Evolutionary conservation across 2,797 vertebrate genomes (phyloP), one percentile per base, ranked within the genome.

Genomic region (Macrochelys suwanniensis): DNA sequence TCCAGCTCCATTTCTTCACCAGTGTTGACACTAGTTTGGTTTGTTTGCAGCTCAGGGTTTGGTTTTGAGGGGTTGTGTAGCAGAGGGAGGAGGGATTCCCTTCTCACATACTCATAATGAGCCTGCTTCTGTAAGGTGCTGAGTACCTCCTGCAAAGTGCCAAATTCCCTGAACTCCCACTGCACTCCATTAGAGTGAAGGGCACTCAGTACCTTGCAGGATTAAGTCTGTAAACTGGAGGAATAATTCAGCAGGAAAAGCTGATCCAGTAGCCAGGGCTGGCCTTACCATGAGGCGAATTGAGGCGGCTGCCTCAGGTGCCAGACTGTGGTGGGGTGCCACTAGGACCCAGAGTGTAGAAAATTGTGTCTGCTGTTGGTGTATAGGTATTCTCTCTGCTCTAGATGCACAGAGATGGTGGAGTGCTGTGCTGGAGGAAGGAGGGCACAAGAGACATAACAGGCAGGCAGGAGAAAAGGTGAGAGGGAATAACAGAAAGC

Each of bases 201-300:
- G 80, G 80, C 54, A 71, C 1, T 6, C 71, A 87, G 19, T 28
- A 65, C 42, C 21, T 92, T 4, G 0, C 56, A 88, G 85, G 26
- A 80, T 33, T 57, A 92, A 77, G 65, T 74, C 90, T 93, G 47
- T 1, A 17, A 11, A 81, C 3, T 19, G 82, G 31, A 3, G 0
- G 85, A 94, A 93, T 92, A 93, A 91, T 45, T 95, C 84, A 94
- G 37, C 74, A 51, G 56, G 59, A 96, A 95, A 96, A 94, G 19
- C 42, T 3, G 17, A 82, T 80, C 65, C 3, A 80, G 26, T 74
- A 53, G 28, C 57, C 37, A 42, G 37, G 37, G 37, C 37, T 42
- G 37, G 37, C 37, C 37, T 42, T 42, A 42, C 37, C 37, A 42
- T 42, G 37, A 42, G 37, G 37, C 37, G 37, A 42, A 42, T 42